phyloP scores from a whole-genome alignment of 2,888 invertebrate species.

The Graphium colonna region DNA sequence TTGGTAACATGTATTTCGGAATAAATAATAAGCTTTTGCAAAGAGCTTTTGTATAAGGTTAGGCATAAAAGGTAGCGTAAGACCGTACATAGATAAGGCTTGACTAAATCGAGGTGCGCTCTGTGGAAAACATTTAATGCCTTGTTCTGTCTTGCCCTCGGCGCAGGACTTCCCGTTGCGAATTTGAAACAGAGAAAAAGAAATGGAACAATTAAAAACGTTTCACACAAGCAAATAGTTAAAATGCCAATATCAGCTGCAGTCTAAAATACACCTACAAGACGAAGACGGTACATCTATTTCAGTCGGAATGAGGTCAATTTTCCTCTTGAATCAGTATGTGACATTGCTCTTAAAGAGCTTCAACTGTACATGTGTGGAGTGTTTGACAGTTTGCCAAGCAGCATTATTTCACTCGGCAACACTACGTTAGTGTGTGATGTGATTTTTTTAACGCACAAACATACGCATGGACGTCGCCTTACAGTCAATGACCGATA shows the following conservation, averaged over 20 bases:
- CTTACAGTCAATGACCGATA: no score
- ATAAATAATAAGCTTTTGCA: conserved; percentile 2
- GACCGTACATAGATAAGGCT: conserved; percentile 10
- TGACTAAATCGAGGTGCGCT: neutral
- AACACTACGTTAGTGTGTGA: conserved; percentile 28
- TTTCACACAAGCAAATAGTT: conserved; percentile 11
- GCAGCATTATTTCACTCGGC: conserved; percentile 41
- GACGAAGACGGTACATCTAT: conserved; percentile 8
- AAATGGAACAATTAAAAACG: neutral
- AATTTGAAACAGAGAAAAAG: no score
- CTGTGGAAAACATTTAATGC: conserved; percentile 7
- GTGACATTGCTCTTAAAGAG: conserved; percentile 35
- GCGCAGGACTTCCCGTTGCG: no score
- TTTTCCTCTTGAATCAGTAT: conserved; percentile 41
- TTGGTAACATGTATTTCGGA: neutral
- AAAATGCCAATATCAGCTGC: neutral
- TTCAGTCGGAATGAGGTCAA: conserved; percentile 41
- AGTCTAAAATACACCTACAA: conserved; percentile 4
- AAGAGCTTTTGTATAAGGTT: conserved; percentile 15
- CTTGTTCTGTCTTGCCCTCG: neutral
- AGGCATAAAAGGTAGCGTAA: conserved; percentile 12
- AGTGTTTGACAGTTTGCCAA: conserved; percentile 58
- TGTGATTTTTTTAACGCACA: conserved; percentile 38
- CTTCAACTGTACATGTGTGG: conserved; percentile 31
- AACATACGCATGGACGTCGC: conserved; percentile 25